phyloP scores from a whole-genome alignment of 2,888 invertebrate species.

The Ennomos erosarius region DNA sequence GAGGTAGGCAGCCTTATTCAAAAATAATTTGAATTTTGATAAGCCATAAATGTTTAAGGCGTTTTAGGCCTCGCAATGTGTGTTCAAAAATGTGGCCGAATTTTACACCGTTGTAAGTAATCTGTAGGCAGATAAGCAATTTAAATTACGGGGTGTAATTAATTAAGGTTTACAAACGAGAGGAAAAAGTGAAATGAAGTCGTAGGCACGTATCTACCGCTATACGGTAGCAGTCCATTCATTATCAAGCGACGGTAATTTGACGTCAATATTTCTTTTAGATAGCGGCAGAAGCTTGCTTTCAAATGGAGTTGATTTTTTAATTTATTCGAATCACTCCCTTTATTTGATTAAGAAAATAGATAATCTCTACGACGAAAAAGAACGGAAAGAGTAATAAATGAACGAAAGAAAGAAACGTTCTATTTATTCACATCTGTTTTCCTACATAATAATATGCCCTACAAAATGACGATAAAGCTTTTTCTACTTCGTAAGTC shows the following conservation, averaged over 20 bases:
- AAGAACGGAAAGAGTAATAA: too few species aligned
- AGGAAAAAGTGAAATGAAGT: slow-evolving; percentile 21
- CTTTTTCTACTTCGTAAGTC: too few species aligned
- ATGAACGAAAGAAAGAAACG: too few species aligned
- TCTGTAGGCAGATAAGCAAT: slow-evolving; percentile 1
- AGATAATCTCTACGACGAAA: too few species aligned
- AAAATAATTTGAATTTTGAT: too few species aligned
- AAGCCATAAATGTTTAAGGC: too few species aligned
- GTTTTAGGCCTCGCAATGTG: background rate
- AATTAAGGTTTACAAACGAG: slow-evolving; percentile 24
- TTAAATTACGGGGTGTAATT: slow-evolving; percentile 29
- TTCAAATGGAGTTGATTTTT: background rate
- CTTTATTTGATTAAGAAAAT: too few species aligned
- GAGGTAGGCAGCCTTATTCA: too few species aligned
- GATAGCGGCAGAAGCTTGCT: background rate
- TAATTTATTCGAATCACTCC: background rate
- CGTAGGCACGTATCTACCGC: slow-evolving; percentile 10
- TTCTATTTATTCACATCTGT: too few species aligned
- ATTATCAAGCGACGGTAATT: slow-evolving; percentile 23
- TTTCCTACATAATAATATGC: too few species aligned
- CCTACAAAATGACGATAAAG: too few species aligned
- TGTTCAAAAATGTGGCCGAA: background rate
- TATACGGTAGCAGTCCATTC: slow-evolving; percentile 7
- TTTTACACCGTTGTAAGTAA: background rate
- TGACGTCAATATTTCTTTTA: slow-evolving; percentile 12